Conservation (phyloP, 2,888 invertebrate genomes). For the Ophonus ardosiacus region DNA sequence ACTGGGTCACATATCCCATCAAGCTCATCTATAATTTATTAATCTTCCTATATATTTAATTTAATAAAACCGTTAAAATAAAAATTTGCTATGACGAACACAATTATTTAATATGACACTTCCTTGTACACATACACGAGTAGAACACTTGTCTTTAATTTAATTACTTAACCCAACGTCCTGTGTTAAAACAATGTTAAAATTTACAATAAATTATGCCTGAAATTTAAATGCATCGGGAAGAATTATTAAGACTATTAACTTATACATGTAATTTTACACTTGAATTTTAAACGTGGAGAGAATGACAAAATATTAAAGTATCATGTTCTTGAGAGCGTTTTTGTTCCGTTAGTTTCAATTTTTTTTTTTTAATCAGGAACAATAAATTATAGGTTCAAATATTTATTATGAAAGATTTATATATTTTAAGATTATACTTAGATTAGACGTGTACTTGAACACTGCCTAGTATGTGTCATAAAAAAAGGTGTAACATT, state of each 20-base stretch:
- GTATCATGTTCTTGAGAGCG: not conserved
- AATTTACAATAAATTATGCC: not conserved
- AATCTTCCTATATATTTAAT: not conserved
- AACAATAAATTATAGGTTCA: no score
- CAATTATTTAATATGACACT: constrained; percentile 32
- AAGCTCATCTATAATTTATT: no score
- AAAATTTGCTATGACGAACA: constrained; percentile 13
- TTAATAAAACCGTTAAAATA: constrained; percentile 21
- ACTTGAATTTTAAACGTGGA: not conserved
- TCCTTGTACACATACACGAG: not conserved
- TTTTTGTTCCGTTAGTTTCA: not conserved
- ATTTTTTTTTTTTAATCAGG: not conserved
- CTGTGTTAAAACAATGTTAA: not conserved
- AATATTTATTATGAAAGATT: no score
- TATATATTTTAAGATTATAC: no score
- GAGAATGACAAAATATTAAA: not conserved
- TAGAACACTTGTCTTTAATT: constrained; percentile 30
- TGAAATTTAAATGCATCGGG: not conserved
- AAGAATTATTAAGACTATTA: not conserved
- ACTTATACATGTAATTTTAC: not conserved
- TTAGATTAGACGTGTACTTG: no score
- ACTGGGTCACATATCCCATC: no score
- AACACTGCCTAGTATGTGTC: no score
- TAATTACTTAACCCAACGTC: constrained; percentile 31
- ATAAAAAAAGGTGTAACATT: no score